Evolutionary conservation across 2,888 invertebrate genomes (phyloP).

Genomic region (Mallateleia sp.): DNA sequence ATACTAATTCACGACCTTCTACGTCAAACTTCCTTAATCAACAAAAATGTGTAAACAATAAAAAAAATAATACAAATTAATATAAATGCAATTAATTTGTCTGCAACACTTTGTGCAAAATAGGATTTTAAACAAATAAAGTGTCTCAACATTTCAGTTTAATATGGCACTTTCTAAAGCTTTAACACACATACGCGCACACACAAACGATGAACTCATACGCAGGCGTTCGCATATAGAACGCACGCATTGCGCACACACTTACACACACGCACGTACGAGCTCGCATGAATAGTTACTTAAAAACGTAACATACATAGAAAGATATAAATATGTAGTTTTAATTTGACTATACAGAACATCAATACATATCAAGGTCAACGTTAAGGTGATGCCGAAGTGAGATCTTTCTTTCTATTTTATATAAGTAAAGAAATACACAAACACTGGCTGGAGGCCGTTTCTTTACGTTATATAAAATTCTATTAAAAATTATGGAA

Average conservation of each 20-base stretch:
- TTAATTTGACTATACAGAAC: slow-evolving; percentile 42
- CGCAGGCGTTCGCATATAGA: background rate
- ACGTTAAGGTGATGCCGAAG: slow-evolving; percentile 48
- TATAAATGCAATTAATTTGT: too few relatives aligned
- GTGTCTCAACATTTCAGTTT: background rate
- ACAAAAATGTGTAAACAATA: too few relatives aligned
- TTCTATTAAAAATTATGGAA: too few relatives aligned
- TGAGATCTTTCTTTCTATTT: slow-evolving; percentile 38
- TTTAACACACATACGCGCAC: background rate
- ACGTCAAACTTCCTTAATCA: too few relatives aligned
- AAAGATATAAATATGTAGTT: slow-evolving; percentile 8
- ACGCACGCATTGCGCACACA: background rate
- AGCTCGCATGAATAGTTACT: background rate
- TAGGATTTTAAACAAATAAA: background rate
- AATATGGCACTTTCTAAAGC: background rate
- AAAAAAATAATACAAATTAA: too few relatives aligned
- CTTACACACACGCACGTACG: too few relatives aligned
- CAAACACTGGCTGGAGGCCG: background rate
- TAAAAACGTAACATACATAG: background rate
- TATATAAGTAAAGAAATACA: slow-evolving; percentile 9
- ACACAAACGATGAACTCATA: background rate
- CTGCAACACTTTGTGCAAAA: background rate
- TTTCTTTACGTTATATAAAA: too few relatives aligned
- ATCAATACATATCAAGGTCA: slow-evolving; percentile 52
- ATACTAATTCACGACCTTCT: too few relatives aligned